Conservation (phyloP, 92 coral and sea anemone genomes). For the Umimayanthus kanabou region DNA sequence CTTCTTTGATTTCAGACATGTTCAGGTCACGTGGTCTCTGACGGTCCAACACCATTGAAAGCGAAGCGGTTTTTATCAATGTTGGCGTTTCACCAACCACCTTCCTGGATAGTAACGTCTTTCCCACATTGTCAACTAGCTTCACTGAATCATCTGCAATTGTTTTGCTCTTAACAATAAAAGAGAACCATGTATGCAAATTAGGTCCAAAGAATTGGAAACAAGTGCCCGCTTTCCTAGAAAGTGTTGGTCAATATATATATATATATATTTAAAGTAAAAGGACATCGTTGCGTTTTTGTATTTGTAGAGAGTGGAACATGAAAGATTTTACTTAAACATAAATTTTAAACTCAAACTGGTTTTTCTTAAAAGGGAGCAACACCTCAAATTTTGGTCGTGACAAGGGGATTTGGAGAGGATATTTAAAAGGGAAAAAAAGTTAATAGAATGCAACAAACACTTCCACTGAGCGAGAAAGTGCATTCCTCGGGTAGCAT, state of each 20-base stretch:
- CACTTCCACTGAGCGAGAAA: too few relatives aligned
- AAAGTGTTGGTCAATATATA: too few relatives aligned
- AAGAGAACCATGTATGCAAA: neutral
- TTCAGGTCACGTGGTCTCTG: constrained; percentile 57
- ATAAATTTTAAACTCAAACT: too few relatives aligned
- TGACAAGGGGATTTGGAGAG: too few relatives aligned
- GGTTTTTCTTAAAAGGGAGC: too few relatives aligned
- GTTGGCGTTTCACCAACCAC: constrained; percentile 61
- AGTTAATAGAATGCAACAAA: too few relatives aligned
- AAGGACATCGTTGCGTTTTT: neutral
- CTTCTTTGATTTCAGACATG: constrained; percentile 20
- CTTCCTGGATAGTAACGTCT: constrained; percentile 62
- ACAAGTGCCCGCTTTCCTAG: neutral
- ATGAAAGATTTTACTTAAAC: too few relatives aligned
- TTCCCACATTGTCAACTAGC: constrained; percentile 64
- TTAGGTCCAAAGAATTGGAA: neutral
- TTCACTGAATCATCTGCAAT: constrained; percentile 43
- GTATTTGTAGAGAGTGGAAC: too few relatives aligned
- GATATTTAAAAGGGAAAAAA: too few relatives aligned
- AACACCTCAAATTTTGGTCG: too few relatives aligned
- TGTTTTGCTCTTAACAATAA: constrained; percentile 45
- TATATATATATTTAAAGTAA: neutral
- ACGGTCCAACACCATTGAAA: constrained; percentile 64
- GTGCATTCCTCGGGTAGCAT: too few relatives aligned
- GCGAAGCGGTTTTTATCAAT: constrained; percentile 53